phyloP scores from a whole-genome alignment of 2,113 vertebrate species.

The Reinhardtius hippoglossoides region DNA sequence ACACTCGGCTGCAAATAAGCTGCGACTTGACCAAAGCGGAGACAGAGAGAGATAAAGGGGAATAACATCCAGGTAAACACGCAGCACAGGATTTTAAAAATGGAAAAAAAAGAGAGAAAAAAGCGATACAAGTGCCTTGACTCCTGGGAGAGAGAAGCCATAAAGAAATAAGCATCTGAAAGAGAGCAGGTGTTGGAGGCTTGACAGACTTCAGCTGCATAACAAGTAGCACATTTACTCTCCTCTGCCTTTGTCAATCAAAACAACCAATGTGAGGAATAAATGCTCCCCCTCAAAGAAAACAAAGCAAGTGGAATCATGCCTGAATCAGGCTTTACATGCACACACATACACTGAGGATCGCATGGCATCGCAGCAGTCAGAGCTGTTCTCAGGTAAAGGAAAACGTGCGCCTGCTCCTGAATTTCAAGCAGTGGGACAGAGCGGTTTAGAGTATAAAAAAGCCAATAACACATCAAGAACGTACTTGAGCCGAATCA shows the following conservation, averaged over 20 bases:
- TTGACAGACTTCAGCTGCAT: constrained; percentile 82
- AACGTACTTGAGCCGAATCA: constrained; percentile 35
- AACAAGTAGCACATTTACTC: constrained; percentile 78
- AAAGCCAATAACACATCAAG: constrained; percentile 44
- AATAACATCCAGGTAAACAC: constrained; percentile 65
- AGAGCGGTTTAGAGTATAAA: constrained; percentile 26
- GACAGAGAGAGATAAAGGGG: constrained; percentile 5
- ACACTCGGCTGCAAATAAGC: constrained; percentile 49
- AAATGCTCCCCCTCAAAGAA: constrained; percentile 55
- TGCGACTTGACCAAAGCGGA: constrained; percentile 18
- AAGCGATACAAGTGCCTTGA: constrained; percentile 35
- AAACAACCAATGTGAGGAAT: constrained; percentile 71
- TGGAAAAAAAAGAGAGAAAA: not conserved
- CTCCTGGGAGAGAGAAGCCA: constrained; percentile 64
- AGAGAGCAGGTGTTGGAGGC: constrained; percentile 79
- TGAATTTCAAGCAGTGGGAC: constrained; percentile 63
- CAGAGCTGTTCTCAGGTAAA: constrained; percentile 51
- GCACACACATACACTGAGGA: constrained; percentile 2
- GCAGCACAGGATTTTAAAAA: constrained; percentile 35
- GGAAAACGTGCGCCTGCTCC: not conserved
- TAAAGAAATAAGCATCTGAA: constrained; percentile 80
- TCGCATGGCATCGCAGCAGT: not conserved
- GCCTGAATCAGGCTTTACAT: constrained; percentile 38
- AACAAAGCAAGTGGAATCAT: constrained; percentile 56
- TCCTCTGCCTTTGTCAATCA: constrained; percentile 76